Evolutionary conservation across 1,140 invertebrate species (phyloP), one percentile per base, ranked within the genome.

Genomic region (Rhizoglyphus robini): DNA sequence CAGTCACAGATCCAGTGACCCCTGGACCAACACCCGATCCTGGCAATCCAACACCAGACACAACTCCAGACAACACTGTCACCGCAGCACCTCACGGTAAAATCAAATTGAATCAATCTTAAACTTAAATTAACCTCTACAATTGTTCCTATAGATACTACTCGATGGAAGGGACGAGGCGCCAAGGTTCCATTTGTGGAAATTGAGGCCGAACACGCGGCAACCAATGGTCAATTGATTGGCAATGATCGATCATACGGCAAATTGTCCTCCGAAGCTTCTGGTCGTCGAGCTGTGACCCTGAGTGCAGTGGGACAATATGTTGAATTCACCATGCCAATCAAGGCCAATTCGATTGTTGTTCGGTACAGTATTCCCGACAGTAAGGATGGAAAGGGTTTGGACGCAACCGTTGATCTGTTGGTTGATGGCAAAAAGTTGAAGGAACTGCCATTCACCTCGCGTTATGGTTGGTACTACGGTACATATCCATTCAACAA

Each of bases 401-500:
- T 46, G 5, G 58, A 60, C 25, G 51, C 51, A 25, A 54, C 51
- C 23, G 15, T 54, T 8, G 51, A 54, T 32, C 23, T 54, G 8
- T 20, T 11, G 34, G 58, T 60, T 20, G 30, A 29, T 32, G 23
- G 23, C n/a, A 5, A 60, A 8, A 60, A 46, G 25, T 23, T 8
- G 5, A 32, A 60, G 5, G 18, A 13, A 5, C 25, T 60, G 5
- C 30, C 58, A 32, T 20, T 60, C 8, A 60, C 58, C 8, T 60
- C 58, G n/a, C 8, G 58, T 11, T 60, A 60, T 27, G 5, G 5
- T 5, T 60, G 58, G 58, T 60, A 8, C 32, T 60, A 60, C 25
- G 58, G 58, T 41, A 23, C 13, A 8, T 60, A 60, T 41, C 58
- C 58, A 34, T 60, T 60, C 25, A 60, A 60, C 58, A 60, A 60